These are phyloP conservation scores for Bradysia coprophila DNA, from an alignment of 1,140 invertebrate species.

Conservation along the genomic window DNA sequence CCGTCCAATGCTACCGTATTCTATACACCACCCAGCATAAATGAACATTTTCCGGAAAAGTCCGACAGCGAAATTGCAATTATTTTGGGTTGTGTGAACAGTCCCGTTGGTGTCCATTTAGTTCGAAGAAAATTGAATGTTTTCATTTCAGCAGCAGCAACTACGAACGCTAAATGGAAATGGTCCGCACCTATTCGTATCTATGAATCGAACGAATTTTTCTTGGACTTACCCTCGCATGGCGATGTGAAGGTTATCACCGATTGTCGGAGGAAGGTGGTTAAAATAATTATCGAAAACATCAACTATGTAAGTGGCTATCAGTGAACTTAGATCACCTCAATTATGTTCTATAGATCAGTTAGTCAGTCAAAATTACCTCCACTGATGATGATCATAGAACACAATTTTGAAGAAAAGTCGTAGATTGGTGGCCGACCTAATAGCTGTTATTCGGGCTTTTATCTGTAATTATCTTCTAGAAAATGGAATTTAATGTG, in stretches of 20 bases:
- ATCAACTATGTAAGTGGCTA: conserved; percentile 1
- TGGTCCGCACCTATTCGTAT: conserved; percentile 28
- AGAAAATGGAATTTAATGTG: conserved; percentile 1
- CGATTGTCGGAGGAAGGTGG: conserved; percentile 18
- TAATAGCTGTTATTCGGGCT: not conserved
- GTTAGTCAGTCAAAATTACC: not conserved
- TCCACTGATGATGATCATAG: not conserved
- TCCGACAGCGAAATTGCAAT: conserved; percentile 7
- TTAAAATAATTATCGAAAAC: conserved; percentile 9
- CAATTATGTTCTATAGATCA: too few species aligned
- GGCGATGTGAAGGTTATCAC: conserved; percentile 54
- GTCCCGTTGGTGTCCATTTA: not conserved
- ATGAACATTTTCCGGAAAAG: conserved; percentile 15
- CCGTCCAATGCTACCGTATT: conserved; percentile 13
- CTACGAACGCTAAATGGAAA: not conserved
- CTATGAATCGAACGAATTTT: conserved; percentile 35
- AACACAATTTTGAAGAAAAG: not conserved
- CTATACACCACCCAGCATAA: conserved; percentile 19
- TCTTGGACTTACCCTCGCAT: conserved; percentile 40
- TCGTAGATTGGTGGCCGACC: too few species aligned
- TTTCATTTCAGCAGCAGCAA: too few species aligned
- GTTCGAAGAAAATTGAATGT: not conserved
- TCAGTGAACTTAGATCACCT: too few species aligned
- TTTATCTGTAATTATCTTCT: not conserved
- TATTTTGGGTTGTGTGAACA: conserved; percentile 10